Conservation (phyloP, 1,140 invertebrate species). For the Diuraphis noxia region DNA sequence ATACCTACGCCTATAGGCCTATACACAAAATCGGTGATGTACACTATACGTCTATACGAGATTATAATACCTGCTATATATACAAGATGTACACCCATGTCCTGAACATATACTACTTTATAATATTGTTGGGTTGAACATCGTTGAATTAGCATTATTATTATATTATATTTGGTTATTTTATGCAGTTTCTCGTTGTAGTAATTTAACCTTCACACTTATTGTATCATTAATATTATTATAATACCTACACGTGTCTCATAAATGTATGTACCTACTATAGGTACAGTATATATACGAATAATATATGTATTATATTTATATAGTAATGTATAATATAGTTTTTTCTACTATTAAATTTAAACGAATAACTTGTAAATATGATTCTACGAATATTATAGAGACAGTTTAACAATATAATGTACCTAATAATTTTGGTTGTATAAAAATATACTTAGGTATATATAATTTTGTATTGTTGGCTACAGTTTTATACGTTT, state of each 20-base stretch:
- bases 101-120: neutral
- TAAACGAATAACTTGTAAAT: neutral
- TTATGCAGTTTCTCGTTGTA: neutral
- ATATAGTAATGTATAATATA: neutral
- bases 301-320: neutral
- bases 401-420: neutral
- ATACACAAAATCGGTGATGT: too few species aligned
- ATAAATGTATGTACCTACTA: neutral
- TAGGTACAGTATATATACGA: neutral
- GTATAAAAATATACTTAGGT: neutral
- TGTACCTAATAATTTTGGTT: neutral
- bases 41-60: too few species aligned
- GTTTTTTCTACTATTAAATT: neutral
- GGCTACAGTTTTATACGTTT: neutral
- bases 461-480: neutral
- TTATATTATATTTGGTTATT: constrained; percentile 16
- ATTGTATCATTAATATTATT: neutral
- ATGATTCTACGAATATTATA: neutral
- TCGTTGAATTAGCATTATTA: neutral
- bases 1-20: too few species aligned
- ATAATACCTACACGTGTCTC: neutral
- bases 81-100: neutral
- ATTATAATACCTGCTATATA: too few species aligned
- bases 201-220: neutral
- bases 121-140: neutral